Conservation (phyloP, 30 jellyfish, hydroid and myxozoan genomes). For the Aurelia sp. region DNA sequence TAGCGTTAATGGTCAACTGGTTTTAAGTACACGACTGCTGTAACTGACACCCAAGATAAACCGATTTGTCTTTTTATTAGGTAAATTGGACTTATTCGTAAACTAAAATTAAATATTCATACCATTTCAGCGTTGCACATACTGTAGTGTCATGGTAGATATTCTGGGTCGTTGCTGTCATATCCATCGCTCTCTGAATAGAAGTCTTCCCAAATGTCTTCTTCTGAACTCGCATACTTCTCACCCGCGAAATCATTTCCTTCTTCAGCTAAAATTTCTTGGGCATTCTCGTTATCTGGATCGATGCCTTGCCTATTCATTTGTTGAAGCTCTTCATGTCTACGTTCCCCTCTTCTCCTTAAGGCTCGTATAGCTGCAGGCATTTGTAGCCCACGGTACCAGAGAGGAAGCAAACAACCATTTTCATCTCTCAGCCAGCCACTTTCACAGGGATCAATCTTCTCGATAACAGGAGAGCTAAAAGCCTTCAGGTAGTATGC, state of each 20-base stretch:
- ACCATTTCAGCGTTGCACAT: slow-evolving; percentile 1
- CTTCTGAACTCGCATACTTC: slow-evolving; percentile 67
- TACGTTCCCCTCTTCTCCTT: slow-evolving; percentile 32
- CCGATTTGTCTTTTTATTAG: background rate
- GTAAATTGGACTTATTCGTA: background rate
- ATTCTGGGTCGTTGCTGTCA: slow-evolving; percentile 77
- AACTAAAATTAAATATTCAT: background rate
- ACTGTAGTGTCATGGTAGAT: slow-evolving; percentile 47
- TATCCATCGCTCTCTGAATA: slow-evolving; percentile 71
- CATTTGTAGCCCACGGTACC: slow-evolving; percentile 65
- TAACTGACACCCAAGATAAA: slow-evolving; percentile 3
- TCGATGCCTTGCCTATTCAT: slow-evolving; percentile 30
- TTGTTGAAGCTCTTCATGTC: background rate
- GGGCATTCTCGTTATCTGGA: slow-evolving; percentile 35
- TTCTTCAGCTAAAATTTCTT: slow-evolving; percentile 28
- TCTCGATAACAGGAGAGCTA: too few relatives aligned
- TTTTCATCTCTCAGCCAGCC: slow-evolving; percentile 56
- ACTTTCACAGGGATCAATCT: background rate
- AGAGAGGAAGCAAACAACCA: slow-evolving; percentile 54
- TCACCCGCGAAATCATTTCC: slow-evolving; percentile 53
- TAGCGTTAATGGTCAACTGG: slow-evolving; percentile 18
- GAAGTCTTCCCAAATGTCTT: slow-evolving; percentile 53
- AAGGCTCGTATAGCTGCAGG: slow-evolving; percentile 53
- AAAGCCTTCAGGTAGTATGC: too few relatives aligned
- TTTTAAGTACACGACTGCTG: background rate